Evolutionary conservation across 2,113 vertebrate species (phyloP).

Genomic region (Tonatia bakeri): DNA sequence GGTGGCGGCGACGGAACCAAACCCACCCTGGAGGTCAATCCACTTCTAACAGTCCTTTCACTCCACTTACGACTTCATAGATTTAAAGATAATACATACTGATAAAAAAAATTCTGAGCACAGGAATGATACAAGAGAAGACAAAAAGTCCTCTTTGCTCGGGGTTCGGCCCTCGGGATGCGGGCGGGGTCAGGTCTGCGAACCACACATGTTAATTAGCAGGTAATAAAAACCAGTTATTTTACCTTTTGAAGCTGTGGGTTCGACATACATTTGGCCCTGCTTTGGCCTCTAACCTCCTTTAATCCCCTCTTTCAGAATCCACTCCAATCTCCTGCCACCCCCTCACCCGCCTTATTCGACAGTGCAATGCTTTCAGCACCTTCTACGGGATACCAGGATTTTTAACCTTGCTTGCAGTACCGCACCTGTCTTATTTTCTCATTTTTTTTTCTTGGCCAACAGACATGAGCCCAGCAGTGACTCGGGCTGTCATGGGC

Average conservation of each 20-base stretch:
- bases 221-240: slow-evolving; percentile 54
- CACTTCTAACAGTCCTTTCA: not conserved
- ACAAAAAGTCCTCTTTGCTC: slow-evolving; percentile 36
- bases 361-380: not conserved
- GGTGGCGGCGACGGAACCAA: not conserved
- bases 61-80: not conserved
- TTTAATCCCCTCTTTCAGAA: slow-evolving; percentile 23
- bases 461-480: too few relatives aligned
- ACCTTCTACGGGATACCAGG: not conserved
- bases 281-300: not conserved
- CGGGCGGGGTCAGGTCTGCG: not conserved
- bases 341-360: not conserved
- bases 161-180: not conserved
- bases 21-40: not conserved
- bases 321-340: not conserved
- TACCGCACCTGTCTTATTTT: not conserved
- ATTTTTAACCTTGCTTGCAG: not conserved
- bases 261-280: not conserved
- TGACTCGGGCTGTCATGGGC: not conserved
- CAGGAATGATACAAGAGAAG: not conserved
- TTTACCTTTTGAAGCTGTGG: slow-evolving; percentile 26
- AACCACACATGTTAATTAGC: slow-evolving; percentile 14
- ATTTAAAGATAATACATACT: not conserved
- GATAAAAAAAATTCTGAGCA: slow-evolving; percentile 4
- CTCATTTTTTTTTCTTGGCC: not conserved